Evolutionary conservation across 2,797 vertebrate genomes (phyloP).

Genomic region (Xyrichtys novacula): DNA sequence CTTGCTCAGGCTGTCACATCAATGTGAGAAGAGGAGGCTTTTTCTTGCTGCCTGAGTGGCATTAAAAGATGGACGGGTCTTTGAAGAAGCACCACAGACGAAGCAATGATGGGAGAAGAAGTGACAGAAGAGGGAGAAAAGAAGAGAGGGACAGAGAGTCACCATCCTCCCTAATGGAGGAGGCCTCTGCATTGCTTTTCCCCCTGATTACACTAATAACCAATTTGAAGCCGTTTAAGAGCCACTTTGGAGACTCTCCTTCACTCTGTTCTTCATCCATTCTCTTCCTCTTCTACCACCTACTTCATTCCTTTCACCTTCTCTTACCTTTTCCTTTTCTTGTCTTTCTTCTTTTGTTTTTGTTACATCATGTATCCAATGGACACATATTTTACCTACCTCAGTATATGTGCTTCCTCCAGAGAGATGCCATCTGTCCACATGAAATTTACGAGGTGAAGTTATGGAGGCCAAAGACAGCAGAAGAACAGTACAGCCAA

Average conservation of each 20-base stretch:
- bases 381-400: conserved; percentile 19
- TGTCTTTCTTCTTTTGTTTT: neutral
- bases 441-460: conserved; percentile 14
- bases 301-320: neutral
- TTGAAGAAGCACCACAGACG: conserved; percentile 30
- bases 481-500: no score
- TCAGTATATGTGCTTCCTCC: conserved; percentile 28
- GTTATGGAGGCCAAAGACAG: no score
- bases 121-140: neutral
- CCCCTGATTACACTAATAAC: conserved; percentile 73
- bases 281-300: conserved; percentile 1
- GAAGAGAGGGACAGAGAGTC: neutral
- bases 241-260: conserved; percentile 46
- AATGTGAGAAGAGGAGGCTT: neutral
- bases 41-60: conserved; percentile 6
- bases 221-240: conserved; percentile 69
- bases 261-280: conserved; percentile 10
- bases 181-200: conserved; percentile 55
- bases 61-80: conserved; percentile 32
- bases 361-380: conserved; percentile 6
- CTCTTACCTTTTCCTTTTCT: neutral
- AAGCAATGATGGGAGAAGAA: conserved; percentile 39
- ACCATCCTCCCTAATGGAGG: neutral
- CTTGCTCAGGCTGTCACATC: conserved; percentile 5
- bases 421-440: conserved; percentile 31